These are phyloP conservation scores for Chamaetylas fuelleborni DNA, from an alignment of 2,113 vertebrate genomes.

Conservation along the genomic window DNA sequence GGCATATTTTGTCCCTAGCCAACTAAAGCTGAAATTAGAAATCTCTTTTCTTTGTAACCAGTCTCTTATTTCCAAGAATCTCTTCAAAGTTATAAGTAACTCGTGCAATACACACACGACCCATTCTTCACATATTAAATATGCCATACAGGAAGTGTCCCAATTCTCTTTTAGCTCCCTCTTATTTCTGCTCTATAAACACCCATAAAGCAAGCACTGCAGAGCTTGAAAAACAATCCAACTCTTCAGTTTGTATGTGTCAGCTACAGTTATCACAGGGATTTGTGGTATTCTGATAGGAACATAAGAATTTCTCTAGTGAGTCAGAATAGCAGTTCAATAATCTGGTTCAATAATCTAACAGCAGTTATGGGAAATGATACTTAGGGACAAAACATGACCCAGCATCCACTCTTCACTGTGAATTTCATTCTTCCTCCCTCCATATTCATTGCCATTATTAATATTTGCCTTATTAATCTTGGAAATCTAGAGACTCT, in stretches of 20 bases:
- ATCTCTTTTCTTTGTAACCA: neutral
- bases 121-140: neutral
- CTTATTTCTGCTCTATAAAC: neutral
- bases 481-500: neutral
- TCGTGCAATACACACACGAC: neutral
- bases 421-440: neutral
- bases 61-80: neutral
- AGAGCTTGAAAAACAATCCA: neutral
- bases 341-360: neutral
- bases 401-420: neutral
- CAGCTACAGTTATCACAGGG: neutral
- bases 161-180: neutral
- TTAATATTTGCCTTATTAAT: neutral
- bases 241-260: neutral
- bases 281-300: neutral
- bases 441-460: neutral
- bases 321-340: neutral
- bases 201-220: neutral
- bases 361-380: neutral
- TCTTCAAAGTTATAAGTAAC: neutral
- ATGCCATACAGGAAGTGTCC: neutral
- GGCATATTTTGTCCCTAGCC: neutral
- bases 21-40: neutral
- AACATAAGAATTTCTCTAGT: neutral
- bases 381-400: neutral